A percentile compares a stretch with the other conserved stretches of the same genome.
Conservation (phyloP, 2,888 invertebrate genomes). For the Andrena minutula region DNA sequence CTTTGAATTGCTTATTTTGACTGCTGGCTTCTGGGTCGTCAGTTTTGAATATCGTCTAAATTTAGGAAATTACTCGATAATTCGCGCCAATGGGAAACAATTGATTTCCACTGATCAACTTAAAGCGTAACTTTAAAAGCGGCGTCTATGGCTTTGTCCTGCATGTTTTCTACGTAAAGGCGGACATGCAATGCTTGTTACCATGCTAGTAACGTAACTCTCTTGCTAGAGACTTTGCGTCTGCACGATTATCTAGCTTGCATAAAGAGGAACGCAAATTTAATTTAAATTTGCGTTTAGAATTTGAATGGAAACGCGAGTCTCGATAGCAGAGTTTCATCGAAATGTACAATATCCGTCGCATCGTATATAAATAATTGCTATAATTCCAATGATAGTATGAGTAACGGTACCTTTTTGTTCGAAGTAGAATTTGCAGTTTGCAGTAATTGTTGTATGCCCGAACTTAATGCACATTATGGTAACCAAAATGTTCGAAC, state of each 20-base stretch:
- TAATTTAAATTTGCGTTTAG: conserved; percentile 20
- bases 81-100: conserved; percentile 53
- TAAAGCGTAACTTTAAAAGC: conserved; percentile 46
- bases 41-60: conserved; percentile 31
- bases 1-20: conserved; percentile 59
- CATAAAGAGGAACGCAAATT: not conserved
- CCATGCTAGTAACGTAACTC: not conserved
- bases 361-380: not conserved
- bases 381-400: conserved; percentile 16
- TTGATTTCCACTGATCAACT: conserved; percentile 44
- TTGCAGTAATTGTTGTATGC: conserved; percentile 8
- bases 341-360: not conserved
- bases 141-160: conserved; percentile 36
- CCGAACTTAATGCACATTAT: not conserved
- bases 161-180: conserved; percentile 20
- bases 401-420: not conserved
- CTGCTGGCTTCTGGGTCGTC: conserved; percentile 20
- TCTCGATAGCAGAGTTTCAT: not conserved
- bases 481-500: conserved; percentile 11
- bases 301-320: not conserved
- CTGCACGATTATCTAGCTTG: not conserved
- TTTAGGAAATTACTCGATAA: conserved; percentile 37
- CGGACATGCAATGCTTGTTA: not conserved
- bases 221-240: conserved; percentile 19
- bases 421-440: conserved; percentile 16